Conservation (phyloP, 2,888 invertebrate genomes). For the Cepaea hortensis region DNA sequence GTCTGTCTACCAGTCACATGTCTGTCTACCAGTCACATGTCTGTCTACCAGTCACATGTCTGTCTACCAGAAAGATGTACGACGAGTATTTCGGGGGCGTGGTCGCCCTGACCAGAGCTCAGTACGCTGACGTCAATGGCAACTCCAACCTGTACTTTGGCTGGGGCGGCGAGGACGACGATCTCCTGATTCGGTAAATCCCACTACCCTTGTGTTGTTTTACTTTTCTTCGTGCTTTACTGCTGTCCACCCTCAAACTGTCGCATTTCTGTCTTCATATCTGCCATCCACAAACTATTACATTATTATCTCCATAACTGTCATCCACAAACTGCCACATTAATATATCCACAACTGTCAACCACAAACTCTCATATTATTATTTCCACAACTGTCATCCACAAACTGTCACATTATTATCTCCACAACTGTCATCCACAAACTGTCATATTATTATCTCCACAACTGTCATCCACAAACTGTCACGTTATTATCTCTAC, state of each 20-base stretch:
- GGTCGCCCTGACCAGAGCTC: neutral
- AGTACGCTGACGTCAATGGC: neutral
- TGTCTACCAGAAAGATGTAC: neutral
- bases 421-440: no score
- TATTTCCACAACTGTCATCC: neutral
- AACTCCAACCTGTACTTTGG: conserved; percentile 20
- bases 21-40: neutral
- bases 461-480: no score
- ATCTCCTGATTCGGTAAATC: neutral
- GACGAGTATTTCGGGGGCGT: neutral
- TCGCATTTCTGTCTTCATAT: neutral
- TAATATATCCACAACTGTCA: neutral
- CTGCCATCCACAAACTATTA: neutral
- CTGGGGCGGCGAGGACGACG: neutral
- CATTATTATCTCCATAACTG: neutral
- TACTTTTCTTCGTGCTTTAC: neutral
- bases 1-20: neutral
- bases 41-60: neutral
- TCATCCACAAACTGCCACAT: neutral
- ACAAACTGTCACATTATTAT: no score
- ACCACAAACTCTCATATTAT: neutral
- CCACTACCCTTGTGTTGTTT: neutral
- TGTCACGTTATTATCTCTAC: no score
- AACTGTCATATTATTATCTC: no score
- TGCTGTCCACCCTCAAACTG: neutral